These are phyloP conservation scores for Corythaixoides concolor DNA, from an alignment of 2,113 vertebrate genomes.

Conservation along the genomic window DNA sequence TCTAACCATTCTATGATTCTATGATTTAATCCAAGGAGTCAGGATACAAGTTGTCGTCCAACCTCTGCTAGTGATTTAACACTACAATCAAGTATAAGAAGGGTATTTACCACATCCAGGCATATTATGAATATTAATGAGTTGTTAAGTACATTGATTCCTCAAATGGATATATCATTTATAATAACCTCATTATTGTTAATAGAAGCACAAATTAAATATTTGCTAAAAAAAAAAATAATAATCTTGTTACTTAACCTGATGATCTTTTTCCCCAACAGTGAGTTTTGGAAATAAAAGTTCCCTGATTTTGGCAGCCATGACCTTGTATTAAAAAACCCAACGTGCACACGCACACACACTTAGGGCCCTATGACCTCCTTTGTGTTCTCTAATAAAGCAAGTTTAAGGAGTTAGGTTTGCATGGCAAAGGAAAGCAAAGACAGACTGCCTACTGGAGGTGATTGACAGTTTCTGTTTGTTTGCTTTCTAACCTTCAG, in stretches of 20 bases:
- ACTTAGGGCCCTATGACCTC: background rate
- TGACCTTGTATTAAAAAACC: background rate
- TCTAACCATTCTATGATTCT: too few relatives aligned
- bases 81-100: background rate
- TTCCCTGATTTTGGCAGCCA: background rate
- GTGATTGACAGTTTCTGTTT: background rate
- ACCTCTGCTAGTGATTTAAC: background rate
- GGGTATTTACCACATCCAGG: background rate
- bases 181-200: background rate
- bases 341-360: fast-evolving
- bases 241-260: background rate
- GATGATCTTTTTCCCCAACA: background rate
- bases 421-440: background rate
- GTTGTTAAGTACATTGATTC: background rate
- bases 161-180: background rate
- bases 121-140: background rate
- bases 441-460: background rate
- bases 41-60: background rate
- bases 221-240: background rate
- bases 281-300: background rate
- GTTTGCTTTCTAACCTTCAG: slow-evolving; percentile 62
- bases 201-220: background rate
- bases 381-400: background rate
- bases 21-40: background rate
- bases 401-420: background rate